Base-by-base conservation (phyloP, 2,888 invertebrate genomes). In the Tortrix viridana region DNA sequence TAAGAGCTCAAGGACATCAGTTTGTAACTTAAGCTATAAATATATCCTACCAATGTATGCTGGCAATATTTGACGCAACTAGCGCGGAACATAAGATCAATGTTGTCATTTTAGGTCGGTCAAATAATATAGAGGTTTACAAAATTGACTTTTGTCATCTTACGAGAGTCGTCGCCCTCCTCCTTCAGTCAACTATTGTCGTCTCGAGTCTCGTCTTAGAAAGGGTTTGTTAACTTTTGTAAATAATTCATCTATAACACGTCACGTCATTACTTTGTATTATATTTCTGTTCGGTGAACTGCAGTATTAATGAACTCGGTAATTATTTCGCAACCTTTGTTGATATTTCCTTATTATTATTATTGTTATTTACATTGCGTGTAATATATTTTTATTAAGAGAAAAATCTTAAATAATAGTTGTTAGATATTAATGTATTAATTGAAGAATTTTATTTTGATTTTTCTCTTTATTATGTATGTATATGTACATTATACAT, bases 361-460 rank as follows among this genome's bases (percentile, higher is more conserved):
- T 84, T 81, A 87, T 90, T 89, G 90, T 91, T 91, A 87, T 86
- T 79, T 83, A 76, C 84, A 85, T 78, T 82, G 87, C 85, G 86
- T 92, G 91, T 92, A 92, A 88, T 89, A 90, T 91, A 90, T 89
- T 89, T 84, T 90, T 89, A 90, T 87, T 91, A 86, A 89, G 89
- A 89, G 85, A 77, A 88, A 91, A 91, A 84, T 89, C 90, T 90
- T 90, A 89, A 89, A 88, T 88, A 85, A 84, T 90, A 89, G 89
- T 86, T 86, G 76, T 86, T 91, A 91, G 92, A 81, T 81, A 91
- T 89, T 89, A 89, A 89, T 90, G 89, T 88, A 91, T 90, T 90
- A 86, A 89, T 89, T 89, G 89, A 89, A 87, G 85, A 89, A 86
- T 85, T 90, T 89, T 91, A 89, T 90, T 91, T 88, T 86, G 88